Evolutionary conservation across 2,888 invertebrate genomes (phyloP).

Genomic region (Boloria selene): DNA sequence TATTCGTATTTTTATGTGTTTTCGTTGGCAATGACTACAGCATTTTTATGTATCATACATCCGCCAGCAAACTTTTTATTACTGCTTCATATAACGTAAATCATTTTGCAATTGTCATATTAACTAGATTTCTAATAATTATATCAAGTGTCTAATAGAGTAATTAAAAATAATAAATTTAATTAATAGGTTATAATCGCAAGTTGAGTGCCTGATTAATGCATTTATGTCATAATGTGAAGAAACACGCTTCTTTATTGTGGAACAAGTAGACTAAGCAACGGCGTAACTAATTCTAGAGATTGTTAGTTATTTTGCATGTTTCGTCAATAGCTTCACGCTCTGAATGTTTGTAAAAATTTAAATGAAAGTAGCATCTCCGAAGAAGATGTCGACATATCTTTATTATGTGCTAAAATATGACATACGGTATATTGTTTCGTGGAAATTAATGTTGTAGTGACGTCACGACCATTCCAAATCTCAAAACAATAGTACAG

Average conservation of each 20-base stretch:
- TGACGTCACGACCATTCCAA: constrained; percentile 65
- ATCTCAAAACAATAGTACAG: constrained; percentile 73
- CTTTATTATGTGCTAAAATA: constrained; percentile 35
- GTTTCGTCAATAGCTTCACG: constrained; percentile 81
- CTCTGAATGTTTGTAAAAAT: constrained; percentile 69
- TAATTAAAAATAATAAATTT: constrained; percentile 7
- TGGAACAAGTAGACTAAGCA: constrained; percentile 73
- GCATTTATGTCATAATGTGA: constrained; percentile 69
- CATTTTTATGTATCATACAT: constrained; percentile 31
- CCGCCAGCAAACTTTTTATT: constrained; percentile 3
- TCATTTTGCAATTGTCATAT: constrained; percentile 18
- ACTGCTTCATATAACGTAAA: constrained; percentile 1
- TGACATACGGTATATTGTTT: constrained; percentile 45
- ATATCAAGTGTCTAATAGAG: background rate
- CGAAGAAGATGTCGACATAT: constrained; percentile 46
- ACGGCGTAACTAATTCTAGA: constrained; percentile 80
- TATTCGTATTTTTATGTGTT: constrained; percentile 52
- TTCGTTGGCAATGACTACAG: constrained; percentile 38
- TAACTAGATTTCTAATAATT: background rate
- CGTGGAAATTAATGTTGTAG: constrained; percentile 64
- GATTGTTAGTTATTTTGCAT: constrained; percentile 82
- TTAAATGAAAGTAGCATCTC: constrained; percentile 77
- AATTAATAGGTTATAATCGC: constrained; percentile 24
- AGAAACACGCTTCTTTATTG: constrained; percentile 71
- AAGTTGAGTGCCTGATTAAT: constrained; percentile 54